Evolutionary conservation across 2,113 vertebrate genomes (phyloP).

Genomic region (Tichodroma muraria): DNA sequence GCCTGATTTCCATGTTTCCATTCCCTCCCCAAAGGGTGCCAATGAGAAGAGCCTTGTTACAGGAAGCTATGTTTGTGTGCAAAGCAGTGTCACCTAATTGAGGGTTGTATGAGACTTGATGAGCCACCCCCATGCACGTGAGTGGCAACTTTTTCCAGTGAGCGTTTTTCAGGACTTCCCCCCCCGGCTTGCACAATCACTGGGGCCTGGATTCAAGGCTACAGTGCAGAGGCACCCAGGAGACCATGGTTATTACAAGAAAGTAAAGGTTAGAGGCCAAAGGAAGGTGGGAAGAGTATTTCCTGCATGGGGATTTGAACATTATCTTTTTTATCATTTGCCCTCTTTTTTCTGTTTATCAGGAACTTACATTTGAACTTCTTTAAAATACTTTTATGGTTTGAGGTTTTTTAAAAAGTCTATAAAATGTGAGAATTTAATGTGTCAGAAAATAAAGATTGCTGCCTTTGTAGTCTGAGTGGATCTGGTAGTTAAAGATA

Average conservation of each 20-base stretch:
- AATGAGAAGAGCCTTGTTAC: background rate
- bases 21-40: background rate
- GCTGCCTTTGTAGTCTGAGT: slow-evolving; percentile 28
- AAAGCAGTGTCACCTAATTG: background rate
- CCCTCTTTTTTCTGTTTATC: background rate
- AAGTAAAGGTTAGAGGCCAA: background rate
- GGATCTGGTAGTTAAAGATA: background rate
- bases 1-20: background rate
- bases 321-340: background rate
- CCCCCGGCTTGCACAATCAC: background rate
- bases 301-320: background rate
- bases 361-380: background rate
- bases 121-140: background rate
- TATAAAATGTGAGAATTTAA: background rate
- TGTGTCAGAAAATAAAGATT: slow-evolving; percentile 33
- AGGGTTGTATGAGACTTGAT: background rate
- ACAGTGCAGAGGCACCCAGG: background rate
- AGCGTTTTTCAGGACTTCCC: background rate
- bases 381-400: background rate
- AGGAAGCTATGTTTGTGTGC: background rate
- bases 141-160: background rate
- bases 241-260: background rate
- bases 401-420: background rate
- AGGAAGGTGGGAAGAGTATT: background rate
- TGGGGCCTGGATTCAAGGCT: background rate